Evolutionary conservation across 2,113 vertebrate species (phyloP).

Genomic region (Notothenia coriiceps): DNA sequence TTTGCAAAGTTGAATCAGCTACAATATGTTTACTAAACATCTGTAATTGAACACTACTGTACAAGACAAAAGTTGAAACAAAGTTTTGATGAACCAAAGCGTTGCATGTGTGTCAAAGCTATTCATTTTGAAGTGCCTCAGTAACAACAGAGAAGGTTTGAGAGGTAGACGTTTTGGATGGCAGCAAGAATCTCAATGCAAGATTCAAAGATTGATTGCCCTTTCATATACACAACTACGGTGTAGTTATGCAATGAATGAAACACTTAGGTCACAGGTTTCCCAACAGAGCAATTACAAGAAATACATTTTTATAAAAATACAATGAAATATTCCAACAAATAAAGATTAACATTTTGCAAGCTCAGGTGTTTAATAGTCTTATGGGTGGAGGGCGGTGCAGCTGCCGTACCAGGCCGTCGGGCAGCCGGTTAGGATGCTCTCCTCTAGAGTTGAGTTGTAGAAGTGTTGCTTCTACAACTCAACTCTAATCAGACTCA

Average conservation of each 20-base stretch:
- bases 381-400: no score
- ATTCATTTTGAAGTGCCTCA: neutral
- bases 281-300: no score
- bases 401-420: no score
- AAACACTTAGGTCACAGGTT: no score
- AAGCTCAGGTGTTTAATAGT: no score
- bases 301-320: no score
- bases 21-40: neutral
- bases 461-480: neutral
- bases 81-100: constrained; percentile 9
- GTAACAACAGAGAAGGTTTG: neutral
- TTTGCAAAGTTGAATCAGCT: neutral
- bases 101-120: constrained; percentile 5
- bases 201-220: no score
- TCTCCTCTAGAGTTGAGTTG: neutral
- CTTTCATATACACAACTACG: no score
- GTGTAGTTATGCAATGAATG: no score
- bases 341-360: no score
- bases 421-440: no score
- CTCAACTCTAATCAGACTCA: neutral
- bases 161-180: neutral
- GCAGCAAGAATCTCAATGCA: neutral
- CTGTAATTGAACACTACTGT: neutral
- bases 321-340: no score
- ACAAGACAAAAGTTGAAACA: neutral